phyloP scores from a whole-genome alignment of 2,113 vertebrate species.

The Mesembrinibis cayennensis region DNA sequence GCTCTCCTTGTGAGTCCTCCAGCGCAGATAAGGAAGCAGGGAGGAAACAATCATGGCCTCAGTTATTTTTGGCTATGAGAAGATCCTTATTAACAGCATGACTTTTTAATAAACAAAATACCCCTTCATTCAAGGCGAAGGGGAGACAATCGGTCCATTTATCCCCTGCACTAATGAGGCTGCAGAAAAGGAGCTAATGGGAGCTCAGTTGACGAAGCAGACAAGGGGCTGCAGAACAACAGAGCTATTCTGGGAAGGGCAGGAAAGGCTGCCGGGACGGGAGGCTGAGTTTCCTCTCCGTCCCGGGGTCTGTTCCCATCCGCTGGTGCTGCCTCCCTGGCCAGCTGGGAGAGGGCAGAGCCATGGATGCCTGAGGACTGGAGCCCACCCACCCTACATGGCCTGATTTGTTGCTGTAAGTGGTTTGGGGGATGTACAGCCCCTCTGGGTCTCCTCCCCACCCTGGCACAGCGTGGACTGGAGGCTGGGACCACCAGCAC shows the following conservation, averaged over 20 bases:
- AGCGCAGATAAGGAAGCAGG: conserved; percentile 33
- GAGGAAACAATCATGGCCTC: neutral
- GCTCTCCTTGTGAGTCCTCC: neutral
- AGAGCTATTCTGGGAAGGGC: conserved; percentile 23
- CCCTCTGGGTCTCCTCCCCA: neutral
- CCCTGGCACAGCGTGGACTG: neutral
- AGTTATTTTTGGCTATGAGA: conserved; percentile 6
- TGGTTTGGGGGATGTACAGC: neutral
- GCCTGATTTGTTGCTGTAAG: neutral
- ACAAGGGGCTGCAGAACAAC: neutral
- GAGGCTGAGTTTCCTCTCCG: neutral
- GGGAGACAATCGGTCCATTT: conserved; percentile 38
- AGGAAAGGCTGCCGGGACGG: neutral
- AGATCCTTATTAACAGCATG: conserved; percentile 7
- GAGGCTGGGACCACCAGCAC: neutral
- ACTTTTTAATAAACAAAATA: conserved; percentile 52
- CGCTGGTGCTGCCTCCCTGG: accelerated
- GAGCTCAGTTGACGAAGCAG: neutral
- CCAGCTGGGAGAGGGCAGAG: neutral
- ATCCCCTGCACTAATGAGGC: neutral
- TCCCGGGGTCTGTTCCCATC: neutral
- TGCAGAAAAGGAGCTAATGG: neutral
- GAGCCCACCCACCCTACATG: neutral
- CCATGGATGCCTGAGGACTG: accelerated
- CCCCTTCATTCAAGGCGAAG: neutral